A percentile compares a stretch with the other conserved stretches of the same genome.
phyloP scores from a whole-genome alignment of 2,888 invertebrate genomes.

The Chelonus formosanus region DNA sequence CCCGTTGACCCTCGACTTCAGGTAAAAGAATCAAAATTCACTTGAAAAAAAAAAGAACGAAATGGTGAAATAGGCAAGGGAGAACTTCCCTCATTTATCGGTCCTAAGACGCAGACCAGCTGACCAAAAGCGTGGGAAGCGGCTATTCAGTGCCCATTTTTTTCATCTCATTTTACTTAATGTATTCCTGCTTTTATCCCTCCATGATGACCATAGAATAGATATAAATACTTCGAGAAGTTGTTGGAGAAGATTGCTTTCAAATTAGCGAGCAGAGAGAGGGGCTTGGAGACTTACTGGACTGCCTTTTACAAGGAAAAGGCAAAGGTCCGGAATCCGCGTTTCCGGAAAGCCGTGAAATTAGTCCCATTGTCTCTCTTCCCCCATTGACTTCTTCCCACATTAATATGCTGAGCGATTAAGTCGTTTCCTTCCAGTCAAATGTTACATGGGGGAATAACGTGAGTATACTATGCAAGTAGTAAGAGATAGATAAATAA shows the following conservation, averaged over 20 bases:
- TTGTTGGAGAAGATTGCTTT: constrained; percentile 56
- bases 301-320: not conserved
- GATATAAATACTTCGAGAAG: constrained; percentile 35
- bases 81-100: constrained; percentile 28
- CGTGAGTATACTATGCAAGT: not conserved
- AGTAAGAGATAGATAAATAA: no score
- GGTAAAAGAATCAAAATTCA: constrained; percentile 60
- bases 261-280: constrained; percentile 54
- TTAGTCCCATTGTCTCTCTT: constrained; percentile 41
- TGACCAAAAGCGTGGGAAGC: constrained; percentile 64
- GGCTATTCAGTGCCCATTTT: constrained; percentile 41
- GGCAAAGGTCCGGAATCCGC: constrained; percentile 39
- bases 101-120: constrained; percentile 59
- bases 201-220: constrained; percentile 32
- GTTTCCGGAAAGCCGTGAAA: constrained; percentile 51
- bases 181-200: constrained; percentile 28
- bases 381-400: constrained; percentile 38
- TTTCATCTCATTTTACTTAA: constrained; percentile 38
- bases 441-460: constrained; percentile 6
- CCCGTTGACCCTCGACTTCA: constrained; percentile 49
- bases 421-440: constrained; percentile 43
- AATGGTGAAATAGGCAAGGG: constrained; percentile 40
- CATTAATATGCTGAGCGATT: constrained; percentile 47
- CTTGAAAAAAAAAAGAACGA: constrained; percentile 24
- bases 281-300: constrained; percentile 3